A percentile compares a stretch with the other conserved stretches of the same genome.
phyloP scores from a whole-genome alignment of 1,140 invertebrate species.

The Brachionus rubens region DNA sequence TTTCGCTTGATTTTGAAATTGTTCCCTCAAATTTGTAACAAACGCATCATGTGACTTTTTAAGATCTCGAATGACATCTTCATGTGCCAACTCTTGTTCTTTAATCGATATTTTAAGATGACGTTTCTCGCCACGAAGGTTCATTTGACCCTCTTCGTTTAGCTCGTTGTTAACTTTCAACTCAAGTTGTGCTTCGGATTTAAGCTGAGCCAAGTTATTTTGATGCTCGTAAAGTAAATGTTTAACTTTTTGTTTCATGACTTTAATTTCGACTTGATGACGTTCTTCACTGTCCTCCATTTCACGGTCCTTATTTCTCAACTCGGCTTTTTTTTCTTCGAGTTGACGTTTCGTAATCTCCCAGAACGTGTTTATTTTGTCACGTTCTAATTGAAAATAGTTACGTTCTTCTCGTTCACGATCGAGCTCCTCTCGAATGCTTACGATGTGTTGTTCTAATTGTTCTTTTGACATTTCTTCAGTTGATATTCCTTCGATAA shows the following conservation, averaged over 20 bases:
- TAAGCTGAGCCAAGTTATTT: constrained; percentile 72
- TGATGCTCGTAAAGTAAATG: constrained; percentile 87
- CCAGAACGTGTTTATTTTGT: constrained; percentile 90
- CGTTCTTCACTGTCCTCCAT: constrained; percentile 80
- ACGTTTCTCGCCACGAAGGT: constrained; percentile 74
- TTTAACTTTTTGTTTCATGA: constrained; percentile 80
- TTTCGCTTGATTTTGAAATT: constrained; percentile 72
- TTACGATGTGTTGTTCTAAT: constrained; percentile 78
- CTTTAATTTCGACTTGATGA: constrained; percentile 79
- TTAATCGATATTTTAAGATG: constrained; percentile 70
- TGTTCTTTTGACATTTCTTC: constrained; percentile 88
- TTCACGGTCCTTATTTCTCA: constrained; percentile 75
- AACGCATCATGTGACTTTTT: constrained; percentile 64
- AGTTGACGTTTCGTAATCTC: constrained; percentile 80
- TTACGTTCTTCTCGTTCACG: constrained; percentile 88
- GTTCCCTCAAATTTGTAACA: constrained; percentile 67
- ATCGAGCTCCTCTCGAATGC: constrained; percentile 85
- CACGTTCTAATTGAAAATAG: constrained; percentile 88
- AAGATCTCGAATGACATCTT: constrained; percentile 67
- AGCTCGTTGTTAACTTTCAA: constrained; percentile 73
- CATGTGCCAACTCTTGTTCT: constrained; percentile 69
- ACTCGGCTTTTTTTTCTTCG: constrained; percentile 71
- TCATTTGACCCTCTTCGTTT: constrained; percentile 70
- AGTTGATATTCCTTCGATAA: constrained; percentile 85
- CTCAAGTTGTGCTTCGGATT: constrained; percentile 72